phyloP scores from a whole-genome alignment of 2,113 vertebrate genomes.

The Lonchura striata region DNA sequence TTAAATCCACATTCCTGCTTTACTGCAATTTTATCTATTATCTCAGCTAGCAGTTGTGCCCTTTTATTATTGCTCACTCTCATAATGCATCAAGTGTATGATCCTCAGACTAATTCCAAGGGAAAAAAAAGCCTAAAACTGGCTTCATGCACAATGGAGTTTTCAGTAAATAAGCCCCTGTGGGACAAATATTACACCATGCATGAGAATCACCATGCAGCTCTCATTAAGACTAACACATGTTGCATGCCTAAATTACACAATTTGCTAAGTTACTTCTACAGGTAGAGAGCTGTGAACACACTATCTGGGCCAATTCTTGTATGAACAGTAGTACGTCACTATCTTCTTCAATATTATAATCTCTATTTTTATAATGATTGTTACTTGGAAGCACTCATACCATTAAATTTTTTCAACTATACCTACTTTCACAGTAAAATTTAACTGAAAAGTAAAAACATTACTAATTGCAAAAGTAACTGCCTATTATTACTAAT shows the following conservation, averaged over 20 bases:
- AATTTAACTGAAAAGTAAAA: background rate
- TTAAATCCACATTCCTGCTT: conserved; percentile 17
- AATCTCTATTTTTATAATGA: background rate
- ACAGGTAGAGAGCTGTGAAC: background rate
- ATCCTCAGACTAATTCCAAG: conserved; percentile 26
- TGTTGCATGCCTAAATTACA: conserved; percentile 14
- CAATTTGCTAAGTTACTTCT: background rate
- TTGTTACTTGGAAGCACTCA: background rate
- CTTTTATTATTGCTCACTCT: background rate
- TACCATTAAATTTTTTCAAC: background rate
- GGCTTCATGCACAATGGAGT: conserved; percentile 17
- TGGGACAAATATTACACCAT: conserved; percentile 21
- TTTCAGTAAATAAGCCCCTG: conserved; percentile 42
- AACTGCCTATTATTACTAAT: background rate
- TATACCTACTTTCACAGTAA: background rate
- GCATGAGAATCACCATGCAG: conserved; percentile 5
- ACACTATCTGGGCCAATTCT: background rate
- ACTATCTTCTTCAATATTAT: background rate
- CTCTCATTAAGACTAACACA: conserved; percentile 40
- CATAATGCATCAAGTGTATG: background rate
- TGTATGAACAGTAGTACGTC: background rate
- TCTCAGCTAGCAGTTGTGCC: conserved; percentile 19
- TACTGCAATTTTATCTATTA: conserved; percentile 38
- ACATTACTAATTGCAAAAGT: background rate
- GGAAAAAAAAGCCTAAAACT: conserved; percentile 2